Base-by-base conservation (phyloP, 2,113 vertebrate genomes). In the Zosterops japonicus region DNA sequence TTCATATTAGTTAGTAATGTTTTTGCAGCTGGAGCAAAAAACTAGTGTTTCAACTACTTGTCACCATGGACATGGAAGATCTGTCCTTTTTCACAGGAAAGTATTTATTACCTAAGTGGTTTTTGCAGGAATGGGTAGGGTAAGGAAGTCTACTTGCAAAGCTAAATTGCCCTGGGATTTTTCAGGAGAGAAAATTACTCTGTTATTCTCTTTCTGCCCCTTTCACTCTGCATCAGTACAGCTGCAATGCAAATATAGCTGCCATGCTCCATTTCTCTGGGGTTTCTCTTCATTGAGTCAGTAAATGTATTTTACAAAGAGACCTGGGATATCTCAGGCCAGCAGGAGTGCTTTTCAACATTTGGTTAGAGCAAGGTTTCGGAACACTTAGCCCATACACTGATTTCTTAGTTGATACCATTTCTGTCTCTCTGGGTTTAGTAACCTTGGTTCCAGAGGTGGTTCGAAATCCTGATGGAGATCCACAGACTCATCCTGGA, bases 1-100 rank as follows among this genome's bases (percentile, higher is more conserved):
- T 94, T 71, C 63, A 56, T 87, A 96, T 87, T 35, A 64, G 42
- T 59, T 87, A 86, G n/a, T 90, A 94, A 88, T 93, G 46, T 93
- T 96, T 96, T 96, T 87, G 46, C 90, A 93, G 87, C 82, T 93
- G 92, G 49, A 87, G 12, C 27, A 65, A 9, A 72, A 94, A 85
- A 79, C 6, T 69, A n/a, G 10, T n/a, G 18, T 80, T 75, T 88
- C 47, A 76, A 10, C 8, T 76, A 23, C 70, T 72, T 96, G 84
- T 94, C 78, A 83, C 42, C 29, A 35, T 76, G 53, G n/a, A 79
- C 29, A 35, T 76, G 53, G n/a, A 79, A 84, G 46, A 42, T 64
- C 70, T 79, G 55, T 76, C 46, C 42, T 80, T 91, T 95, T 93
- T 93, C 87, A 91, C 61, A 63, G 33, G 70, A 90, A 91, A 72